Evolutionary conservation across 2,888 invertebrate genomes (phyloP).

Genomic region (Nebria brevicollis): DNA sequence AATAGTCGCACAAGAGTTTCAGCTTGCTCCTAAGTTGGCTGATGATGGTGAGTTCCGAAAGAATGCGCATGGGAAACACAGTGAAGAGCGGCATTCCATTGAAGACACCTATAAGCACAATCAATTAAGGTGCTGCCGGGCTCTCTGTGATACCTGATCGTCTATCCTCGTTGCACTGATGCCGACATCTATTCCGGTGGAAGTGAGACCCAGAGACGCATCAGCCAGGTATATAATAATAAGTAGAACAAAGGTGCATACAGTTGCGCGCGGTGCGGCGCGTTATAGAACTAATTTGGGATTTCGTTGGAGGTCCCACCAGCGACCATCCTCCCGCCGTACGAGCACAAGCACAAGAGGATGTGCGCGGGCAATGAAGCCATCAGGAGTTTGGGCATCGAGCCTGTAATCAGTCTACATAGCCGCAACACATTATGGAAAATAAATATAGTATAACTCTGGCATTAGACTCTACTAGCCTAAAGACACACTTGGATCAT

Average conservation of each 20-base stretch:
- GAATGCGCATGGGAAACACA: constrained; percentile 15
- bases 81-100: constrained; percentile 31
- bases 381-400: constrained; percentile 39
- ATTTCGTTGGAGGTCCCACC: constrained; percentile 27
- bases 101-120: constrained; percentile 37
- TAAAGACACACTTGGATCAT: neutral
- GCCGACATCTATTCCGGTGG: neutral
- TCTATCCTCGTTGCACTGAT: neutral
- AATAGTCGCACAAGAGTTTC: constrained; percentile 5
- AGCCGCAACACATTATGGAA: neutral
- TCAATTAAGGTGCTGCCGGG: constrained; percentile 30
- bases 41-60: neutral
- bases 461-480: neutral
- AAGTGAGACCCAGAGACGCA: neutral
- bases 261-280: constrained; percentile 8
- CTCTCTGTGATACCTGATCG: neutral
- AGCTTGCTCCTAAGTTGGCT: neutral
- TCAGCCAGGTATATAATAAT: neutral
- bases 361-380: constrained; percentile 37
- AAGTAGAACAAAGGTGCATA: constrained; percentile 20
- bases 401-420: constrained; percentile 37
- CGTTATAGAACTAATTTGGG: constrained; percentile 29
- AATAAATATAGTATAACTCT: neutral
- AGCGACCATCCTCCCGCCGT: neutral
- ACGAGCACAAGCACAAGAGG: neutral